These are phyloP conservation scores for Temnothorax longispinosus DNA, from an alignment of 1,140 invertebrate species.

Conservation along the genomic window DNA sequence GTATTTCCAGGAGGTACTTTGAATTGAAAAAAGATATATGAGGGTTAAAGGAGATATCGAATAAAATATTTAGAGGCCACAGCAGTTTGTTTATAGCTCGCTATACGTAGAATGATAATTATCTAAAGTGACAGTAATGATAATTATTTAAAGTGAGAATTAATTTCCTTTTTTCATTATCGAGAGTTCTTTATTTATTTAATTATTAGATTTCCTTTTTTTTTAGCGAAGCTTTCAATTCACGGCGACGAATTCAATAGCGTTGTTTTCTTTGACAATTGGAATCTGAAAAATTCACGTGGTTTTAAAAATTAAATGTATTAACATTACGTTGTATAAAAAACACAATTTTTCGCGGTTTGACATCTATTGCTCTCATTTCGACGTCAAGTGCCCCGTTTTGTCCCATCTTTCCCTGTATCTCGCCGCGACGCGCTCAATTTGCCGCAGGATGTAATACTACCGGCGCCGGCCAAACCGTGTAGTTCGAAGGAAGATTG, in stretches of 20 bases:
- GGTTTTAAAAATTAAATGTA: neutral
- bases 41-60: neutral
- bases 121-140: neutral
- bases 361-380: neutral
- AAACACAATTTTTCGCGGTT: neutral
- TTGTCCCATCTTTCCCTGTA: slow-evolving; percentile 24
- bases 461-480: slow-evolving; percentile 36
- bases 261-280: too few relatives aligned
- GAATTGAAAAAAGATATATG: neutral
- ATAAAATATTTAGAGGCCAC: neutral
- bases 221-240: neutral
- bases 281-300: neutral
- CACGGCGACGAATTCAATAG: neutral
- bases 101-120: neutral
- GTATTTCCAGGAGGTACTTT: neutral
- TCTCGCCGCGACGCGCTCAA: slow-evolving; percentile 33
- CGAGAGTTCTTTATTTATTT: too few relatives aligned
- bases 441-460: slow-evolving; percentile 55
- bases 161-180: neutral
- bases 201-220: neutral
- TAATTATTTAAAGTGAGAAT: neutral
- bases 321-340: neutral
- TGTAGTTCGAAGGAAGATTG: slow-evolving; percentile 40
- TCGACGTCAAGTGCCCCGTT: slow-evolving; percentile 25
- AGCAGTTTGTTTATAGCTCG: neutral